These are phyloP conservation scores for Triplophysa dalaica DNA, from an alignment of 2,113 vertebrate species.

Conservation along the genomic window DNA sequence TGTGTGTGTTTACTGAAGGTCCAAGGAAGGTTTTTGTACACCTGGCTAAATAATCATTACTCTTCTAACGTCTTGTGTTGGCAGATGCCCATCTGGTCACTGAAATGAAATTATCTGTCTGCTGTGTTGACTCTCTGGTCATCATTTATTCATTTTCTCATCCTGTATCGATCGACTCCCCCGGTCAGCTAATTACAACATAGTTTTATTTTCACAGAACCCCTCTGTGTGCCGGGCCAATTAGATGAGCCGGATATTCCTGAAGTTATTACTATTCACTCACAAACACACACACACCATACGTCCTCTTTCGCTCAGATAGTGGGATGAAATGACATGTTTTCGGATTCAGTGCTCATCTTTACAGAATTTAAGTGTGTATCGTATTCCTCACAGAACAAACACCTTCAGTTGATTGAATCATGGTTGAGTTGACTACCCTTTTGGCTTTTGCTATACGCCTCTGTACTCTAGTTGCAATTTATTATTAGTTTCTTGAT, in stretches of 20 bases:
- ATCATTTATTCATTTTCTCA: conserved; percentile 58
- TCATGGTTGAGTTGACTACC: background rate
- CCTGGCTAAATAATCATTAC: conserved; percentile 3
- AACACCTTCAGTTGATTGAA: background rate
- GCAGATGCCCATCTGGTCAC: conserved; percentile 13
- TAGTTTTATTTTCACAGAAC: conserved; percentile 49
- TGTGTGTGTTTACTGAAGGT: background rate
- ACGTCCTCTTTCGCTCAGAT: background rate
- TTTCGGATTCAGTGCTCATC: conserved; percentile 5
- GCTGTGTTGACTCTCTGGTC: conserved; percentile 47
- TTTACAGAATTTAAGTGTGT: background rate
- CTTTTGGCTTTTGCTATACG: background rate
- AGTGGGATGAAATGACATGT: background rate
- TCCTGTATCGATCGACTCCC: conserved; percentile 52
- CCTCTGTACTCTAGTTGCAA: background rate
- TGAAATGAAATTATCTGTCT: conserved; percentile 31
- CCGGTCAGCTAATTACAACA: conserved; percentile 50
- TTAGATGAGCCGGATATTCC: conserved; percentile 42
- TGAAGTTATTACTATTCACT: conserved; percentile 39
- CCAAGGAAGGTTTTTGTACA: background rate
- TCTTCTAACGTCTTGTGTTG: background rate
- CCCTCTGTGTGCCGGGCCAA: conserved; percentile 41
- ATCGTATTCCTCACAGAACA: background rate
- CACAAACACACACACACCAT: background rate
- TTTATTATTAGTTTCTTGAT: too few relatives aligned